phyloP scores from a whole-genome alignment of 2,113 vertebrate species.

The Pachypanchax playfairii region DNA sequence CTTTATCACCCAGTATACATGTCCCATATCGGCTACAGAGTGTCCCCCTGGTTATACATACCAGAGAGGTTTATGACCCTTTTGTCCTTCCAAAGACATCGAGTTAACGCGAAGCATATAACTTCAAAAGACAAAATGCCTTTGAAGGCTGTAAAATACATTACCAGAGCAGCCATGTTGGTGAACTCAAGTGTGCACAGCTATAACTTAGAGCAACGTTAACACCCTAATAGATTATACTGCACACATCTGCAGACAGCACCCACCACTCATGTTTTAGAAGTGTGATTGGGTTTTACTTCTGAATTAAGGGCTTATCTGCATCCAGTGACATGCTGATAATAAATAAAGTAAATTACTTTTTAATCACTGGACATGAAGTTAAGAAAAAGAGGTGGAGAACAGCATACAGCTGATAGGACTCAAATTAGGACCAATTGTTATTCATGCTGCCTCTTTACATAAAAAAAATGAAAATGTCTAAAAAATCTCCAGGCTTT shows the following conservation, averaged over 20 bases:
- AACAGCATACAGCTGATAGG: neutral
- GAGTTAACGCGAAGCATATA: conserved; percentile 35
- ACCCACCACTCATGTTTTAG: conserved; percentile 40
- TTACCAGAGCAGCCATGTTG: conserved; percentile 38
- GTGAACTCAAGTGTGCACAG: conserved; percentile 49
- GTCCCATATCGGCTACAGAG: conserved; percentile 20
- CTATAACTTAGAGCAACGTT: conserved; percentile 51
- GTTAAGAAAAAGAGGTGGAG: neutral
- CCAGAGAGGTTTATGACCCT: conserved; percentile 30
- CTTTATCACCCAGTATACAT: conserved; percentile 21
- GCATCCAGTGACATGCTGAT: conserved; percentile 25
- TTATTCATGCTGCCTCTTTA: conserved; percentile 45
- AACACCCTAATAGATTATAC: conserved; percentile 55
- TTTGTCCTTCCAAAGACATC: conserved; percentile 21
- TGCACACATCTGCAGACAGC: conserved; percentile 43
- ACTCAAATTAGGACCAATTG: conserved; percentile 41
- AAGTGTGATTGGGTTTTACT: conserved; percentile 59
- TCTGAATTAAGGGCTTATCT: conserved; percentile 44
- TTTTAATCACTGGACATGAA: conserved; percentile 31
- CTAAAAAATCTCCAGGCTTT: conserved; percentile 10
- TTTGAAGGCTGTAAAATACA: conserved; percentile 28
- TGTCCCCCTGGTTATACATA: conserved; percentile 8
- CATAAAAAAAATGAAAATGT: conserved; percentile 42
- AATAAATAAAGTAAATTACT: conserved; percentile 21
- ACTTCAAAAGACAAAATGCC: conserved; percentile 33